Percentiles rank a stretch among this genome's conserved stretches.
Evolutionary conservation across 1,140 invertebrate species (phyloP).

Genomic region (Nasonia vitripennis): DNA sequence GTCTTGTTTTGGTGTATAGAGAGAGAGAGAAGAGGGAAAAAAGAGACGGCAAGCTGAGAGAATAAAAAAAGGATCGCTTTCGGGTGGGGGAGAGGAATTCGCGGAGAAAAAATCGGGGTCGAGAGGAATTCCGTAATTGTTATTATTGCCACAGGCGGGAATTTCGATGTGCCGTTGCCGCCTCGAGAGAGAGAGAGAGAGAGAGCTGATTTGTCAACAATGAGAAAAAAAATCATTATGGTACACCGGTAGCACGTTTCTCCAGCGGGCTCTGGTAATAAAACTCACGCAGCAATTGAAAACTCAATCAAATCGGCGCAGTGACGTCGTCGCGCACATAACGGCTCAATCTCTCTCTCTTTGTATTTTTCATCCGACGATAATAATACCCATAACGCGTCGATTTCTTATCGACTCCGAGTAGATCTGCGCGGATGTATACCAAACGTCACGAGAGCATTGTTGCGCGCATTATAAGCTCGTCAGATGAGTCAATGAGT

Average conservation of each 20-base stretch:
- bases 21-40: not conserved
- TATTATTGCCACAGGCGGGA: not conserved
- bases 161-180: not conserved
- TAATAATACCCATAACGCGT: not conserved
- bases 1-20: not conserved
- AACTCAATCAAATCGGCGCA: slow-evolving; percentile 34
- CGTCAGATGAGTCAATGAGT: not conserved
- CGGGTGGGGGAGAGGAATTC: too few species aligned
- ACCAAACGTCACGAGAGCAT: not conserved
- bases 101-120: slow-evolving; percentile 11
- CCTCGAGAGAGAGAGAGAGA: too few species aligned
- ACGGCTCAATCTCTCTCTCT: slow-evolving; percentile 25
- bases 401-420: not conserved
- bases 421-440: not conserved
- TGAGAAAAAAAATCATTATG: not conserved
- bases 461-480: not conserved
- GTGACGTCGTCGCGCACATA: not conserved
- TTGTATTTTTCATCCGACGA: not conserved
- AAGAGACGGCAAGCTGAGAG: not conserved
- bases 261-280: too few species aligned
- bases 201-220: too few species aligned
- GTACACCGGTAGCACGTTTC: too few species aligned
- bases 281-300: slow-evolving; percentile 11
- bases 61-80: not conserved
- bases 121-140: not conserved